Evolutionary conservation across 2,797 vertebrate species (phyloP).

Genomic region (Tympanoctomys barrerae): DNA sequence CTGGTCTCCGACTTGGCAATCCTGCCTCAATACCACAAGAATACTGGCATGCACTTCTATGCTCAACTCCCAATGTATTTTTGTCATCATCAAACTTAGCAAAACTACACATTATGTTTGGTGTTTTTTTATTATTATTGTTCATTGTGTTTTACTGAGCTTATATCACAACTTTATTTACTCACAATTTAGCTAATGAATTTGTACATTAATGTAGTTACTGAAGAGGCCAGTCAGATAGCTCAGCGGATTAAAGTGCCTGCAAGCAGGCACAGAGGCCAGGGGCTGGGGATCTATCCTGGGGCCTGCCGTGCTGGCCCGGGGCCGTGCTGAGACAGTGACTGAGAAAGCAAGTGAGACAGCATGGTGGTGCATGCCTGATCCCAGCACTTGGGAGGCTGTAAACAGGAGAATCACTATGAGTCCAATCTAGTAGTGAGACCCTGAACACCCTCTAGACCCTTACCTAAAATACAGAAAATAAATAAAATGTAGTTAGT

Average conservation of each 20-base stretch:
- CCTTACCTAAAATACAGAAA: too few relatives aligned
- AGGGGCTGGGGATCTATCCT: too few relatives aligned
- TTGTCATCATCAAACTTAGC: background rate
- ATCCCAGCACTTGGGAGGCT: too few relatives aligned
- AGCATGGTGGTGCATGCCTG: too few relatives aligned
- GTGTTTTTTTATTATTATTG: background rate
- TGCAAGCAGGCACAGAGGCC: too few relatives aligned
- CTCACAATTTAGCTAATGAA: background rate
- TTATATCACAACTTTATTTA: slow-evolving; percentile 9
- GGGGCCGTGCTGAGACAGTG: too few relatives aligned
- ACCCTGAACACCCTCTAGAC: too few relatives aligned
- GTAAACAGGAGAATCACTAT: too few relatives aligned
- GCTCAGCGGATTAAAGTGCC: too few relatives aligned
- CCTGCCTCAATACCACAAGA: background rate
- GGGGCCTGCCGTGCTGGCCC: too few relatives aligned
- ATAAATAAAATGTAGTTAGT: background rate
- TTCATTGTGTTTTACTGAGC: slow-evolving; percentile 26
- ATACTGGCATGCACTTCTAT: background rate
- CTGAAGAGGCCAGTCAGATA: background rate
- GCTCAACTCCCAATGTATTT: background rate
- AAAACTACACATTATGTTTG: slow-evolving; percentile 14
- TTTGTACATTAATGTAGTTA: slow-evolving; percentile 21
- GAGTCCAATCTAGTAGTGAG: too few relatives aligned
- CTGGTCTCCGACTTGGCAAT: background rate
- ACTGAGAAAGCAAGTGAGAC: too few relatives aligned